Evolutionary conservation across 2,113 vertebrate species (phyloP), one percentile per base, ranked within the genome.

Genomic region (Petaurus breviceps): DNA sequence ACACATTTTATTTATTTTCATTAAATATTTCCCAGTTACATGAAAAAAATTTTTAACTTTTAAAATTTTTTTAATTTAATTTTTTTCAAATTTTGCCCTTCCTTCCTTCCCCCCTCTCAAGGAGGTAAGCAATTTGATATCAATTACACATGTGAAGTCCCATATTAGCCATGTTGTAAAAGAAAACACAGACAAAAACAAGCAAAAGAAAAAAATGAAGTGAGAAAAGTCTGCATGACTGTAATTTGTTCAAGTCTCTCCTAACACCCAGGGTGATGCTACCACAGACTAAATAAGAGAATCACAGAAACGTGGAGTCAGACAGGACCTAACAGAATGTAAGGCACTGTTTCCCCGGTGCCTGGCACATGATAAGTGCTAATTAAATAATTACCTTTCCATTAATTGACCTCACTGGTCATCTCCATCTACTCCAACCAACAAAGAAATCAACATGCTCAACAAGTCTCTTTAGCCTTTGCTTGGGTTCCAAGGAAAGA

Each of bases 371-470:
- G 92, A 37, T 50, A 3, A 47, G 26, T 24, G 91, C 89, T 46
- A 90, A 91, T 93, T 92, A 96, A 93, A 92, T 49, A 11, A 90
- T 49, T 53, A 16, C 55, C 43, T 37, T 93, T 96, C 94, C 55
- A 68, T 91, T 92, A 94, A 52, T 68, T 37, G 12, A 37, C 31
- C 31, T 37, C 57, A 68, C 57, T 37, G 28, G 28, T 31, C 57
- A 61, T 12, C 57, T 37, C 28, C 28, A 31, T 61, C 28, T 61
- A 61, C 28, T 61, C 28, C 57, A 61, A 61, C 9, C 57, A 31
- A 19, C 11, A 68, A 37, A 37, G 31, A 68, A 68, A 68, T n/a
- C 31, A 37, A 37, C 12, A 37, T 37, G 5, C 0, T 12, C 31
- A 68, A 37, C 31, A 37, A 68, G 31, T 2, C 12, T 37, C 0